Percentiles rank a stretch among this genome's conserved stretches.
phyloP scores from a whole-genome alignment of 2,113 vertebrate genomes.

The Paramisgurnus dabryanus region DNA sequence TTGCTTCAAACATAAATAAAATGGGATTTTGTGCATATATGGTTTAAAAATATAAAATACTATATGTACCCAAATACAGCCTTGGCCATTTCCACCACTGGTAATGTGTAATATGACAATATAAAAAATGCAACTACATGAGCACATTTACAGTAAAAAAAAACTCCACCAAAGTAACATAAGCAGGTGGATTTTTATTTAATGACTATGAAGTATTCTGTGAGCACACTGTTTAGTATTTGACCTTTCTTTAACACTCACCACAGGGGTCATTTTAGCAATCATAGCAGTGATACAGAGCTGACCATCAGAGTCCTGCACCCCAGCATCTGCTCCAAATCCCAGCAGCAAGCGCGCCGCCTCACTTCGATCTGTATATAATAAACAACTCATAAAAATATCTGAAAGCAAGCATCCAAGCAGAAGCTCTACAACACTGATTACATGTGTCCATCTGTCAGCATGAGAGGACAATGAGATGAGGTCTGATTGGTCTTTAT shows the following conservation, averaged over 20 bases:
- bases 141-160: no score
- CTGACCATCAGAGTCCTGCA: constrained; percentile 68
- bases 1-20: no score
- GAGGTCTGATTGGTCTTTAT: neutral
- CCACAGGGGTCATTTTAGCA: constrained; percentile 67
- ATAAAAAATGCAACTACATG: no score
- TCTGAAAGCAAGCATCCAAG: neutral
- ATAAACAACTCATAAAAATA: neutral
- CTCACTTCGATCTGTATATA: constrained; percentile 63
- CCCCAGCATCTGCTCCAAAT: constrained; percentile 64
- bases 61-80: no score
- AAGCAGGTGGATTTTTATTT: no score
- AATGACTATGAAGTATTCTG: no score
- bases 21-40: no score
- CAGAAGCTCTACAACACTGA: neutral
- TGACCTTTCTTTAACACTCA: constrained; percentile 43
- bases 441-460: neutral
- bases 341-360: constrained; percentile 64
- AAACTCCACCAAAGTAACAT: no score
- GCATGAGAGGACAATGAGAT: neutral
- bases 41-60: no score
- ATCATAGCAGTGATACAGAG: constrained; percentile 73
- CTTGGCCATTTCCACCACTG: no score
- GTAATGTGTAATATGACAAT: no score
- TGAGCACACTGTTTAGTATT: no score